Conservation (phyloP, 1,140 invertebrate genomes). For the Globodera rostochiensis region DNA sequence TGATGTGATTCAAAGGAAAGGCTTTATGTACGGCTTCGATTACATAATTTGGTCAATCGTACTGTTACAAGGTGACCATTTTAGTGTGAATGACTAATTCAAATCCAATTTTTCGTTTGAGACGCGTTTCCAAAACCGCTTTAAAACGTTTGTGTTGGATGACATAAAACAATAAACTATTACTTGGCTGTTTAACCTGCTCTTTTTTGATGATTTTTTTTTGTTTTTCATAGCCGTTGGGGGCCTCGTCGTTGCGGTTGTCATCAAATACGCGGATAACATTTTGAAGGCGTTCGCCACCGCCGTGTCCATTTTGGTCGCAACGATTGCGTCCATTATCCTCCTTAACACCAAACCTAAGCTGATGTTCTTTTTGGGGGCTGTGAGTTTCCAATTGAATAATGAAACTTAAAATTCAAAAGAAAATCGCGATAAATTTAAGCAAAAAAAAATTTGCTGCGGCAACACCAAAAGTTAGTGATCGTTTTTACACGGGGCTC, state of each 20-base stretch:
- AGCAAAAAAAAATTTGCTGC: no score
- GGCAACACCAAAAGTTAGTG: no score
- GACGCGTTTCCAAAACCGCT: background rate
- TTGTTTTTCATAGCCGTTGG: constrained; percentile 71
- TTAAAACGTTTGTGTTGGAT: no score
- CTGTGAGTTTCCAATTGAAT: constrained; percentile 64
- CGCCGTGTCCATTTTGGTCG: constrained; percentile 70
- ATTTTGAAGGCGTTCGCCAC: constrained; percentile 75
- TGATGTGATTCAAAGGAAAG: constrained; percentile 37
- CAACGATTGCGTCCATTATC: constrained; percentile 88
- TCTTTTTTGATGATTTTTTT: background rate
- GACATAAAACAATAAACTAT: background rate
- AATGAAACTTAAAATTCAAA: no score
- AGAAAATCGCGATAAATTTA: no score
- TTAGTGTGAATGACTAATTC: background rate
- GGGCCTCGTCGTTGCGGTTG: constrained; percentile 86
- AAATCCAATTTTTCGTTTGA: no score
- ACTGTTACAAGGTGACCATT: constrained; percentile 74
- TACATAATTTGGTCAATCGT: constrained; percentile 82
- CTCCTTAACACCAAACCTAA: constrained; percentile 87
- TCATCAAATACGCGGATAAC: constrained; percentile 95
- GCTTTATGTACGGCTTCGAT: constrained; percentile 76
- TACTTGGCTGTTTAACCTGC: background rate
- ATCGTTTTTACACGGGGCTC: no score
- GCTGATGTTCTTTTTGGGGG: constrained; percentile 83